These are phyloP conservation scores for Haemorhous mexicanus DNA, from an alignment of 2,113 vertebrate genomes.

Conservation along the genomic window DNA sequence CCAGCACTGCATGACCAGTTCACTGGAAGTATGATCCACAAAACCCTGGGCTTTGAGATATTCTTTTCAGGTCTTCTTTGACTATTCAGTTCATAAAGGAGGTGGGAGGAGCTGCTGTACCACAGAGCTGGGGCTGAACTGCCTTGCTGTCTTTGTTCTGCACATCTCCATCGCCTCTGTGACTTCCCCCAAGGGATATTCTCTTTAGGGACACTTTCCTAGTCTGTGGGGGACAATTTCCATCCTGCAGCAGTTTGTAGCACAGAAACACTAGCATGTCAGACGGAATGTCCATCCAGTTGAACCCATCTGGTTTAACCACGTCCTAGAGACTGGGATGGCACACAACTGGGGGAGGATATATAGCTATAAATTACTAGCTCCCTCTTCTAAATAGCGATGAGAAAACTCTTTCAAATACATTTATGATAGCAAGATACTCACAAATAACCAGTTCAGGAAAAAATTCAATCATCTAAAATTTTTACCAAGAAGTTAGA, in stretches of 20 bases:
- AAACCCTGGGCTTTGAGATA: neutral
- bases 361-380: neutral
- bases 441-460: neutral
- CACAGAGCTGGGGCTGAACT: neutral
- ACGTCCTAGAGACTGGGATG: neutral
- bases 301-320: neutral
- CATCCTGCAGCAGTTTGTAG: neutral
- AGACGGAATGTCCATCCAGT: neutral
- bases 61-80: neutral
- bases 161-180: neutral
- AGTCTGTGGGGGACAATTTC: neutral
- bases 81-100: neutral
- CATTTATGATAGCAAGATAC: neutral
- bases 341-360: neutral
- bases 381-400: neutral
- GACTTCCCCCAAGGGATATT: neutral
- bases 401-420: neutral
- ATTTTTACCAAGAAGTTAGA: neutral
- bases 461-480: accelerated
- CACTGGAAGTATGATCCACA: neutral
- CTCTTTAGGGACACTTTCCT: neutral
- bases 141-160: neutral
- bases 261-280: neutral
- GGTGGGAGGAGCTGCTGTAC: neutral
- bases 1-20: neutral